phyloP scores from a whole-genome alignment of 2,113 vertebrate genomes.

The Saccopteryx leptura region DNA sequence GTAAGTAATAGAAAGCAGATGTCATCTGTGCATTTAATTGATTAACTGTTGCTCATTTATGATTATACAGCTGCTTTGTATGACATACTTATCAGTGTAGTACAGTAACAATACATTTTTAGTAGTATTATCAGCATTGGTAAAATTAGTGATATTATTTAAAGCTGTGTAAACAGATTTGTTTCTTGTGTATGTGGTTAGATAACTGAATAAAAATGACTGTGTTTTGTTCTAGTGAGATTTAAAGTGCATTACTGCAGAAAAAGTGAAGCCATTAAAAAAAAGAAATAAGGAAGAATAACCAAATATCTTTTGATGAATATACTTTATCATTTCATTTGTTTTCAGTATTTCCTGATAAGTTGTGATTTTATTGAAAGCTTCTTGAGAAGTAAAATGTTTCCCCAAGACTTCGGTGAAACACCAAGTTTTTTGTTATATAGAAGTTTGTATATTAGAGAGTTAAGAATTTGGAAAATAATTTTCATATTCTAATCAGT shows the following conservation, averaged over 20 bases:
- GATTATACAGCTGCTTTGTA: slow-evolving; percentile 1
- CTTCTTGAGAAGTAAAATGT: slow-evolving; percentile 15
- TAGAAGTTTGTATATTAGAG: background rate
- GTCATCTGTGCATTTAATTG: slow-evolving; percentile 43
- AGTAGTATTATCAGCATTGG: slow-evolving; percentile 46
- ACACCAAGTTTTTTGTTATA: background rate
- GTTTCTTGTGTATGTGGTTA: background rate
- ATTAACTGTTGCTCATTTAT: slow-evolving; percentile 45
- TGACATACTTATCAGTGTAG: slow-evolving; percentile 38
- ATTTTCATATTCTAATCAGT: slow-evolving; percentile 40
- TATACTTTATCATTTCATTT: slow-evolving; percentile 58
- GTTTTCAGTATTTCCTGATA: slow-evolving; percentile 55
- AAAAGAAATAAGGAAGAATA: slow-evolving; percentile 48
- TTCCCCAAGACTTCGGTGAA: background rate
- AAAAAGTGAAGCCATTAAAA: slow-evolving; percentile 58
- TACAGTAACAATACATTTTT: slow-evolving; percentile 66
- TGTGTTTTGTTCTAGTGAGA: slow-evolving; percentile 64
- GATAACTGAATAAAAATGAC: slow-evolving; percentile 60
- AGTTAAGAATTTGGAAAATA: slow-evolving; percentile 64
- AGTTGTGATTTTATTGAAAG: slow-evolving; percentile 42
- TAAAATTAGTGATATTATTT: slow-evolving; percentile 61
- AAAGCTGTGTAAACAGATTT: slow-evolving; percentile 18
- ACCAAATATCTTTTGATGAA: slow-evolving; percentile 22
- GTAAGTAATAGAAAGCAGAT: slow-evolving; percentile 73
- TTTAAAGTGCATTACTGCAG: background rate